Percentiles rank a stretch among this genome's conserved stretches.
Evolutionary conservation across 1,140 invertebrate genomes (phyloP).

Genomic region (Drosophila baimaii): DNA sequence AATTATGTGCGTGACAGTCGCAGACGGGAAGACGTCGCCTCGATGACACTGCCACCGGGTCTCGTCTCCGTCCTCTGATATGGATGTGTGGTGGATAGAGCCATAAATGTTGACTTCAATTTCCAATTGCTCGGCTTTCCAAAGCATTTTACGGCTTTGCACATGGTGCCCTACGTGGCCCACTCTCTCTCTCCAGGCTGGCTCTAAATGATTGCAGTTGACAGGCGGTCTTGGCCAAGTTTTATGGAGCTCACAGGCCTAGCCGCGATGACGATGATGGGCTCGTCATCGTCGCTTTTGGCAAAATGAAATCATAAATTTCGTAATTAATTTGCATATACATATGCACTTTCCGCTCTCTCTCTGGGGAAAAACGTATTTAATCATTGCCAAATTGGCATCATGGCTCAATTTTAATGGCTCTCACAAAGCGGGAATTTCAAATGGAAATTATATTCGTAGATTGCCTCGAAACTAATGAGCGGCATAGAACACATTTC

Average conservation of each 20-base stretch:
- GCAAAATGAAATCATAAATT: constrained; percentile 78
- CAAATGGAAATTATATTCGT: constrained; percentile 62
- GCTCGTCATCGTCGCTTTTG: constrained; percentile 35
- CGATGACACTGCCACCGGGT: constrained; percentile 35
- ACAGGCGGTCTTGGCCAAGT: constrained; percentile 45
- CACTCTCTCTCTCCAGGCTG: not conserved
- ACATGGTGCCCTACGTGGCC: constrained; percentile 58
- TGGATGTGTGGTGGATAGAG: constrained; percentile 72
- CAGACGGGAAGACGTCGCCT: constrained; percentile 52
- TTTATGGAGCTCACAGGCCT: constrained; percentile 65
- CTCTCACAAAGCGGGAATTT: constrained; percentile 29
- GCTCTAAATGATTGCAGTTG: constrained; percentile 45
- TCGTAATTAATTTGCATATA: constrained; percentile 77
- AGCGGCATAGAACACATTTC: constrained; percentile 38
- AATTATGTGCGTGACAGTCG: constrained; percentile 77
- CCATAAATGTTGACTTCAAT: constrained; percentile 74
- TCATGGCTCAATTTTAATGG: constrained; percentile 77
- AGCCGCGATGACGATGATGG: constrained; percentile 27
- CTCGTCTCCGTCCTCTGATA: constrained; percentile 27
- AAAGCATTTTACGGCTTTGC: constrained; percentile 73
- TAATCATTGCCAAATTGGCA: constrained; percentile 72
- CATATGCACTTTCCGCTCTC: constrained; percentile 25
- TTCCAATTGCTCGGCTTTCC: constrained; percentile 55
- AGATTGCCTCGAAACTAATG: constrained; percentile 58
- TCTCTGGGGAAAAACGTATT: constrained; percentile 23